Evolutionary conservation across 2,888 invertebrate genomes (phyloP).

Genomic region (Archips xylosteana): DNA sequence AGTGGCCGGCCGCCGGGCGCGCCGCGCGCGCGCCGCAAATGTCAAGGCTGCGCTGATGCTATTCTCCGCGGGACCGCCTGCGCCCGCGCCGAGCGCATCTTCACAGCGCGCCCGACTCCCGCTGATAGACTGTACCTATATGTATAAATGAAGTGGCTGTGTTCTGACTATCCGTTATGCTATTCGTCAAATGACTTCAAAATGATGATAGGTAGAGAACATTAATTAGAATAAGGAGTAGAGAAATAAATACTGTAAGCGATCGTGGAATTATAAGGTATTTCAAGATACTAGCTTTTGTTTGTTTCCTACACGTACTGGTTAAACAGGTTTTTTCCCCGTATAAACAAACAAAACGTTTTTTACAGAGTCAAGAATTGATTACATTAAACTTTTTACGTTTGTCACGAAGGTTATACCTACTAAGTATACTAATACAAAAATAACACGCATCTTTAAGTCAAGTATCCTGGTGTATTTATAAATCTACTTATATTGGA

Average conservation of each 20-base stretch:
- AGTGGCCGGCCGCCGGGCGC: conserved; percentile 60
- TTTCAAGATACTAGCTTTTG: conserved; percentile 33
- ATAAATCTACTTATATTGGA: not conserved
- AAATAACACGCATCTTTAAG: conserved; percentile 23
- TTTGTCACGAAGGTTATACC: conserved; percentile 37
- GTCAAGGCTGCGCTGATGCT: conserved; percentile 77
- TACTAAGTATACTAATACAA: conserved; percentile 11
- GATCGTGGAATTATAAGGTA: conserved; percentile 40
- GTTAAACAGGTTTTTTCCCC: conserved; percentile 35
- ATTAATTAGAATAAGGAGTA: conserved; percentile 44
- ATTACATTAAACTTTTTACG: conserved; percentile 41
- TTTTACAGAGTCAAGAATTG: conserved; percentile 34
- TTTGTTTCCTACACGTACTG: conserved; percentile 37
- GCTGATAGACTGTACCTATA: conserved; percentile 62
- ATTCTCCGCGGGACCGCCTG: conserved; percentile 54
- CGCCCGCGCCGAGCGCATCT: conserved; percentile 57
- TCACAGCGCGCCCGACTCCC: conserved; percentile 52
- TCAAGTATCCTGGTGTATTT: conserved; percentile 33
- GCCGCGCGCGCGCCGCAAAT: conserved; percentile 60
- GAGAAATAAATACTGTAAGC: conserved; percentile 33
- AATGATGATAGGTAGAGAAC: conserved; percentile 67
- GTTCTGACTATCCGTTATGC: conserved; percentile 71
- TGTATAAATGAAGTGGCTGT: conserved; percentile 73
- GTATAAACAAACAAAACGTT: conserved; percentile 38
- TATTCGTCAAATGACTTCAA: conserved; percentile 60